Base-by-base conservation (phyloP, 2,113 vertebrate genomes). In the Pungitius pungitius region DNA sequence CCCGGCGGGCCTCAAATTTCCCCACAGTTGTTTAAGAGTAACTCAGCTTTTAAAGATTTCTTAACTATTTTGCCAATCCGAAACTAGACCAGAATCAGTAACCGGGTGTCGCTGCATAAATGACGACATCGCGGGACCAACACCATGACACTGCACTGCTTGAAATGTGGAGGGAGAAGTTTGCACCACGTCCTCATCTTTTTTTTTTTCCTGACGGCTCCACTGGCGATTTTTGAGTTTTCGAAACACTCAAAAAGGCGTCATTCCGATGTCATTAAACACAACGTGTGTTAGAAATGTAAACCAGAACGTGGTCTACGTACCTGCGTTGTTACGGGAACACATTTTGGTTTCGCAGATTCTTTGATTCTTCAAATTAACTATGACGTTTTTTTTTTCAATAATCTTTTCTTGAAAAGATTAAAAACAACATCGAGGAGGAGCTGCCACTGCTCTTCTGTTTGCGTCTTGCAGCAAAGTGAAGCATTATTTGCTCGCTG, bases 111-210 rank as follows among this genome's bases (percentile, higher is more conserved):
- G 0, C 40, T 8, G 6, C 39, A 15, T 18, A 55, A 57, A 10
- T n/a, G 10, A 57, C 27, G n/a, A n/a, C n/a, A n/a, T n/a, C n/a
- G n/a, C n/a, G n/a, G n/a, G n/a, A n/a, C n/a, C n/a, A n/a, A n/a
- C n/a, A n/a, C n/a, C n/a, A n/a, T n/a, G n/a, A n/a, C n/a, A n/a
- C n/a, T n/a, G n/a, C n/a, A n/a, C n/a, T n/a, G n/a, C n/a, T 45
- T 47, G 65, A 71, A 43, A 67, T 26, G 35, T 22, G 43, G 27
- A 69, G 15, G 26, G 17, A 73, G 66, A 68, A 58, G 56, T 77
- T 58, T 69, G 51, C 45, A 64, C 67, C 75, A 42, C 47, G 52
- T 39, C 60, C 33, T 57, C 57, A 67, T 82, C 45, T n/a, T n/a
- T n/a, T n/a, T n/a, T n/a, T 78, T 58, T n/a, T n/a, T n/a, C n/a